These are phyloP conservation scores for Hetaerina americana DNA, from an alignment of 1,140 invertebrate species.

Conservation along the genomic window DNA sequence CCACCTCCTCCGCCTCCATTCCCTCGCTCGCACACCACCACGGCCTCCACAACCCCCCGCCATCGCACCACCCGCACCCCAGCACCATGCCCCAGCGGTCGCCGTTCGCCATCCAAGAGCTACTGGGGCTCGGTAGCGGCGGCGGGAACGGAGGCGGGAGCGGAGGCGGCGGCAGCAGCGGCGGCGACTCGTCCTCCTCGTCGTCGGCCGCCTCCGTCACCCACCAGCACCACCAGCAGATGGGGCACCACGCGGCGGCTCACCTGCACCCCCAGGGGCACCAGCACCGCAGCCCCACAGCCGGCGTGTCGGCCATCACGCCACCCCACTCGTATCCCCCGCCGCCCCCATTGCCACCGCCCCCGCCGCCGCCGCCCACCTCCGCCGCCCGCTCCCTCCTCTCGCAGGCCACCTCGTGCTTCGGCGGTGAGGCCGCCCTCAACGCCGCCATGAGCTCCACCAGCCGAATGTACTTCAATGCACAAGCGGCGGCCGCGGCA, in stretches of 20 bases:
- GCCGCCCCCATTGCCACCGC: slow-evolving; percentile 26
- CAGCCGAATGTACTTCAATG: slow-evolving; percentile 10
- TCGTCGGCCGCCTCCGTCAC: neutral
- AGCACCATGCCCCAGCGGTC: slow-evolving; percentile 62
- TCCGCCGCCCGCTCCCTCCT: slow-evolving; percentile 6
- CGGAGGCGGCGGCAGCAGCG: slow-evolving; percentile 8
- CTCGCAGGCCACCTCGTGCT: neutral
- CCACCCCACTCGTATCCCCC: slow-evolving; percentile 24
- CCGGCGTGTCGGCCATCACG: slow-evolving; percentile 23
- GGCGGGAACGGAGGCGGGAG: slow-evolving; percentile 21
- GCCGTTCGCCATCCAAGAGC: slow-evolving; percentile 83
- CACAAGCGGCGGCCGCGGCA: slow-evolving; percentile 33
- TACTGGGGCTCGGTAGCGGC: slow-evolving; percentile 55
- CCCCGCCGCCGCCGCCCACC: slow-evolving; percentile 15
- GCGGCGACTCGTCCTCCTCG: slow-evolving; percentile 18
- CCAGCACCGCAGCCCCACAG: slow-evolving; percentile 28
- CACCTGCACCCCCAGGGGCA: slow-evolving; percentile 1
- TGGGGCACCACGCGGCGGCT: neutral
- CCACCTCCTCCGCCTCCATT: neutral
- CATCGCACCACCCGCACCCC: slow-evolving; percentile 6
- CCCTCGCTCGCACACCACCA: neutral
- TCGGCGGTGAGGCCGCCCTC: slow-evolving; percentile 25
- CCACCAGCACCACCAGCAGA: slow-evolving; percentile 20
- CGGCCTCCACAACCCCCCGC: neutral
- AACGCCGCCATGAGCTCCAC: slow-evolving; percentile 26